These are phyloP conservation scores for Tetramorium bicarinatum DNA, from an alignment of 2,888 invertebrate genomes.

Conservation along the genomic window DNA sequence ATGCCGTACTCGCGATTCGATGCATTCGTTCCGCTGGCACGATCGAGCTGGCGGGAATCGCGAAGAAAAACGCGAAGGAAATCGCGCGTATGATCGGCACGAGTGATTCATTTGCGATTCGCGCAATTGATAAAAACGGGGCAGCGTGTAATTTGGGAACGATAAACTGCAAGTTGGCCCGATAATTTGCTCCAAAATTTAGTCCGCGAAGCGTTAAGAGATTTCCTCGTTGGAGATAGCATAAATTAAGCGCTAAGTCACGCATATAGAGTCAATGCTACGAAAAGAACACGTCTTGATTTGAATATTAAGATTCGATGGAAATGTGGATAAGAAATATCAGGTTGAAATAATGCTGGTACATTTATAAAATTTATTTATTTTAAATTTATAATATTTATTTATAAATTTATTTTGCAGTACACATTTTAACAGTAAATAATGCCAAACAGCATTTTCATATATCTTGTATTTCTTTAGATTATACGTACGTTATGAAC, in stretches of 20 bases:
- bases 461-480: not conserved
- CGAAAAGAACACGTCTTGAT: not conserved
- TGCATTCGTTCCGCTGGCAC: not conserved
- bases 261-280: not conserved
- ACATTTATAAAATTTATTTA: not conserved
- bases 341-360: not conserved
- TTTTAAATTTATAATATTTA: too few relatives aligned
- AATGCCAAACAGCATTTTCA: not conserved
- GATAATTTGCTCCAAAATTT: not conserved
- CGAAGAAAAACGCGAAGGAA: too few relatives aligned
- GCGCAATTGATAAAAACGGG: constrained; percentile 4
- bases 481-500: not conserved
- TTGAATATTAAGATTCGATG: not conserved
- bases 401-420: not conserved
- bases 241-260: constrained; percentile 7
- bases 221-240: not conserved
- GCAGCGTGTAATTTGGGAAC: not conserved
- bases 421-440: not conserved
- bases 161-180: not conserved
- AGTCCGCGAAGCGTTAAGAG: not conserved
- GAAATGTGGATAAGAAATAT: not conserved
- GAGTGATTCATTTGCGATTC: too few relatives aligned
- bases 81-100: not conserved
- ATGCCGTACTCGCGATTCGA: not conserved
- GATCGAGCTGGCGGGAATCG: not conserved